phyloP scores from a whole-genome alignment of 2,113 vertebrate genomes.

The Gallinago paraguaiae region DNA sequence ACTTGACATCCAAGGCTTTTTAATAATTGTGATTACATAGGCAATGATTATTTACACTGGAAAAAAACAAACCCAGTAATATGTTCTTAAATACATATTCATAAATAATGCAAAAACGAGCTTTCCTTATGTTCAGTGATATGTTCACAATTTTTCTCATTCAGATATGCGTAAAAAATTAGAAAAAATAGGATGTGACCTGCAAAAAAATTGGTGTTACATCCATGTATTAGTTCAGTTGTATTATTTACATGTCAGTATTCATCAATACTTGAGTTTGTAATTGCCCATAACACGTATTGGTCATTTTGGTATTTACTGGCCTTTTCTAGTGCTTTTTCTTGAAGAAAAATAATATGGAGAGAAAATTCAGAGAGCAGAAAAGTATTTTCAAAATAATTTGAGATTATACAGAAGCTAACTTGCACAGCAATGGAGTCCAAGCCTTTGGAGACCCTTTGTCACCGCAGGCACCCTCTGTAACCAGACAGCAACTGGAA shows the following conservation, averaged over 20 bases:
- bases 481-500: background rate
- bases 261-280: background rate
- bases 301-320: background rate
- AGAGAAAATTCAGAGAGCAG: background rate
- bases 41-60: background rate
- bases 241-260: background rate
- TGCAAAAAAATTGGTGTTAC: background rate
- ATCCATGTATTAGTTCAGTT: background rate
- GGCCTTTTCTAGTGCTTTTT: background rate
- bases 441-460: background rate
- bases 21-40: background rate
- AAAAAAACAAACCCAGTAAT: fast-evolving
- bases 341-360: background rate
- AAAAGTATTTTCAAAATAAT: background rate
- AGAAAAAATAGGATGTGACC: background rate
- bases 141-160: background rate
- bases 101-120: background rate
- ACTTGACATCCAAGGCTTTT: background rate
- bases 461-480: background rate
- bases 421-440: background rate
- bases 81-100: background rate
- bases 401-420: background rate
- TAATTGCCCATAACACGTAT: background rate
- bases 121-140: background rate
- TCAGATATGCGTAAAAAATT: background rate